Conservation (phyloP, 2,113 vertebrate species). For the Tapirus terrestris region DNA sequence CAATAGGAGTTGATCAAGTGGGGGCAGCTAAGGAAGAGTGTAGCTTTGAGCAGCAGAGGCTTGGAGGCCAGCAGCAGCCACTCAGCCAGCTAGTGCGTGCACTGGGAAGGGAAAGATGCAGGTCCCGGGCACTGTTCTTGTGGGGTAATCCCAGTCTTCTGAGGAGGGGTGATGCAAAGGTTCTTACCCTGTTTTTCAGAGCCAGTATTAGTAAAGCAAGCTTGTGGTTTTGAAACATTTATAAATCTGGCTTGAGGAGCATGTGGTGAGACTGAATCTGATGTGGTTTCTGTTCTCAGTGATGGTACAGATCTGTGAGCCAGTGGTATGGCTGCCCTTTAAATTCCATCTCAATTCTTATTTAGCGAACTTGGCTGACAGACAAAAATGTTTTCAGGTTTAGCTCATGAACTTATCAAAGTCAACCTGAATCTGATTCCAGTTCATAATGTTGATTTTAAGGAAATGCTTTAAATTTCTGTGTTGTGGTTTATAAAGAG, state of each 20-base stretch:
- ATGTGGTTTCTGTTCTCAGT: not conserved
- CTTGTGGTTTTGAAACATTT: not conserved
- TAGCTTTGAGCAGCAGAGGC: not conserved
- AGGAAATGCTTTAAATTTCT: slow-evolving; percentile 38
- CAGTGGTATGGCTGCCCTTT: not conserved
- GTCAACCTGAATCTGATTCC: slow-evolving; percentile 42
- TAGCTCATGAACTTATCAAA: slow-evolving; percentile 45
- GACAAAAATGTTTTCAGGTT: slow-evolving; percentile 53
- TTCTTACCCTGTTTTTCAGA: not conserved
- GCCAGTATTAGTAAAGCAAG: not conserved
- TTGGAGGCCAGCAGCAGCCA: not conserved
- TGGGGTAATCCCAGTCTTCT: not conserved
- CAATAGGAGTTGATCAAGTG: not conserved
- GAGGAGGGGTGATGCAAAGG: not conserved
- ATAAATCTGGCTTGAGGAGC: not conserved
- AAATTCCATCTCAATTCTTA: not conserved
- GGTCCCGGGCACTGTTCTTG: not conserved
- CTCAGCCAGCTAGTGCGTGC: not conserved
- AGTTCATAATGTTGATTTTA: slow-evolving; percentile 33
- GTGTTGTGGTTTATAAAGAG: slow-evolving; percentile 32
- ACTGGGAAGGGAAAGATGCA: not conserved
- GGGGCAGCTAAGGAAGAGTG: not conserved
- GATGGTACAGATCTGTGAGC: not conserved
- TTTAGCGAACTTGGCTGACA: slow-evolving; percentile 46
- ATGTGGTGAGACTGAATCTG: not conserved